Percentiles rank a stretch among this genome's conserved stretches.
Conservation (phyloP, 2,797 vertebrate species). For the Clarias platycephalus region DNA sequence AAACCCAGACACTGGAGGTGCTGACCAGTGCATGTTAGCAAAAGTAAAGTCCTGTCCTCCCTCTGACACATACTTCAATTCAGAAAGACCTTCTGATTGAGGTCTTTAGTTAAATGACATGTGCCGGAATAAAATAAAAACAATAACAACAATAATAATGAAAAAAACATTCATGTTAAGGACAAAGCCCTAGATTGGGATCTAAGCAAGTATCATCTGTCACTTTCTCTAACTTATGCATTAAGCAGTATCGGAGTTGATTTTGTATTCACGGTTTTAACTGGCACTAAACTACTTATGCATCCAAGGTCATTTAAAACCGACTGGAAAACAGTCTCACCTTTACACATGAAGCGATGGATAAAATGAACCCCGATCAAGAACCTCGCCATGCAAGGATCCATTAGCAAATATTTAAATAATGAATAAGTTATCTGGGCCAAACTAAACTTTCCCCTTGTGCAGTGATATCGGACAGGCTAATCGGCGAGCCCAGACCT, state of each 20-base stretch:
- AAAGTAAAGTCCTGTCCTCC: too few species aligned
- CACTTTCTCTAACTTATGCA: not conserved
- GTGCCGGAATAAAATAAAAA: not conserved
- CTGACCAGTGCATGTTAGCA: too few species aligned
- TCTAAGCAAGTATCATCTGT: not conserved
- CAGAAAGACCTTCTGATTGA: not conserved
- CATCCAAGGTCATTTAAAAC: not conserved
- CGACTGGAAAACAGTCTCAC: not conserved
- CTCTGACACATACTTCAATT: not conserved
- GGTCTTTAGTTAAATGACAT: not conserved
- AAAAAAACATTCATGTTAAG: not conserved
- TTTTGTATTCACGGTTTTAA: conserved; percentile 2
- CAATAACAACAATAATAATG: too few species aligned
- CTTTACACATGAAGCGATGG: conserved; percentile 1
- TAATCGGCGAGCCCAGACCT: conserved; percentile 47
- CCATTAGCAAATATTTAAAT: conserved; percentile 55
- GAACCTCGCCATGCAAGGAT: conserved; percentile 1
- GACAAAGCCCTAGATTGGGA: not conserved
- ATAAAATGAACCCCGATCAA: conserved; percentile 1
- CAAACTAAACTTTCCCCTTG: conserved; percentile 54
- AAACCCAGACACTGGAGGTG: too few species aligned
- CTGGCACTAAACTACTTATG: not conserved
- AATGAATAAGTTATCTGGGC: conserved; percentile 53
- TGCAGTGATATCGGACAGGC: conserved; percentile 48
- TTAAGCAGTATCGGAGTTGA: not conserved